A percentile compares a stretch with the other conserved stretches of the same genome.
These are phyloP conservation scores for Drosophila burlai DNA, from an alignment of 1,140 invertebrate species.

Conservation along the genomic window DNA sequence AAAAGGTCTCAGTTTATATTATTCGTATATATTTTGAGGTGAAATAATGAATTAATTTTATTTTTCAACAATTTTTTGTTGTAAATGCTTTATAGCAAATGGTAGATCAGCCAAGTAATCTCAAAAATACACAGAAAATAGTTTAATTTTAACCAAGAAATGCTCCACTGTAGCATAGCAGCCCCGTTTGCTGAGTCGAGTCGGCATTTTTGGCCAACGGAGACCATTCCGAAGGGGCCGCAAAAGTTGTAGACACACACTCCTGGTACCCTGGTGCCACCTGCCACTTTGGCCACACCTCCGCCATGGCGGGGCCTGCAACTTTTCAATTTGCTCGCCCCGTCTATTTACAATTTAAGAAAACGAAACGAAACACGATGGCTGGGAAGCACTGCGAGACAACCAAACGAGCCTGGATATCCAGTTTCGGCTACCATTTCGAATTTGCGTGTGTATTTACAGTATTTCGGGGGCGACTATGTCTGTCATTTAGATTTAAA, in stretches of 20 bases:
- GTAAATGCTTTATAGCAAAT: neutral
- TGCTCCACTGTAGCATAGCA: slow-evolving; percentile 13
- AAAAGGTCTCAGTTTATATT: too few relatives aligned
- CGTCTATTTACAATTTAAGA: slow-evolving; percentile 60
- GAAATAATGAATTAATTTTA: too few relatives aligned
- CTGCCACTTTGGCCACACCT: slow-evolving; percentile 22
- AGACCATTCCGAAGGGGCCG: slow-evolving; percentile 43
- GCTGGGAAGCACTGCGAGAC: slow-evolving; percentile 39
- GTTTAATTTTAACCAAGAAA: neutral
- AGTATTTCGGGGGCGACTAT: slow-evolving; percentile 38
- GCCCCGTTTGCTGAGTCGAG: slow-evolving; percentile 49
- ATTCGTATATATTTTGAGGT: too few relatives aligned
- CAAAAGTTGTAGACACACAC: slow-evolving; percentile 44
- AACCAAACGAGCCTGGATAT: slow-evolving; percentile 52
- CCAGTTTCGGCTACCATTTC: slow-evolving; percentile 39
- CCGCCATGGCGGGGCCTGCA: slow-evolving; percentile 27
- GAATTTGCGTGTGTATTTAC: slow-evolving; percentile 32
- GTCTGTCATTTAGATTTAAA: slow-evolving; percentile 67
- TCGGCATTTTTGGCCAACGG: slow-evolving; percentile 58
- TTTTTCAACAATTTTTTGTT: too few relatives aligned
- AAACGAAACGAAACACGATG: slow-evolving; percentile 35
- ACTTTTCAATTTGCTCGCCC: slow-evolving; percentile 63
- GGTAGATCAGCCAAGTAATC: neutral
- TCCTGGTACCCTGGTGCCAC: slow-evolving; percentile 9
- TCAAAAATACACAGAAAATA: neutral